Conservation (phyloP, 2,888 invertebrate species). For the Anthoptus insignis region DNA sequence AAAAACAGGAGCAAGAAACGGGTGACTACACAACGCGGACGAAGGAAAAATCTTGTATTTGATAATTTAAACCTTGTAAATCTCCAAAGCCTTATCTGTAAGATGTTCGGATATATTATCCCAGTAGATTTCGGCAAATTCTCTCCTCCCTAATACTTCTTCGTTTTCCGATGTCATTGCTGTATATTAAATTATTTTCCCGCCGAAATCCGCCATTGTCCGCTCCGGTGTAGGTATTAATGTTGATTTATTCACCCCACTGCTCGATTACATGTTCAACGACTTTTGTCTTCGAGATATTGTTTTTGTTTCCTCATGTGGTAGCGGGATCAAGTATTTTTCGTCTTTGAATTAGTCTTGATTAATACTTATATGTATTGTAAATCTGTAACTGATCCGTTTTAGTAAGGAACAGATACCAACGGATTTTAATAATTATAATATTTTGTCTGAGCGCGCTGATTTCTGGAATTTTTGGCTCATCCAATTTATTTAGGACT, state of each 20-base stretch:
- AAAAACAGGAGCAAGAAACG: no score
- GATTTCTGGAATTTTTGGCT: no score
- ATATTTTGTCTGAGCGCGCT: no score
- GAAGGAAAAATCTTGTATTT: no score
- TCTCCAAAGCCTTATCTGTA: neutral
- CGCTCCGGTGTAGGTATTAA: slow-evolving; percentile 47
- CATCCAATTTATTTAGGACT: no score
- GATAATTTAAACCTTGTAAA: neutral
- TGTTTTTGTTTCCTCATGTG: slow-evolving; percentile 25
- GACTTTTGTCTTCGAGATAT: slow-evolving; percentile 25
- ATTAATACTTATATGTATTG: no score
- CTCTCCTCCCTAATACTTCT: slow-evolving; percentile 7
- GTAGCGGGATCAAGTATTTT: slow-evolving; percentile 17
- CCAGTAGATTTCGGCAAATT: neutral
- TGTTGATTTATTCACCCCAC: slow-evolving; percentile 62
- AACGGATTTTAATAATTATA: no score
- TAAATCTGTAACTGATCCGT: no score
- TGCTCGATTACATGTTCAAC: slow-evolving; percentile 32
- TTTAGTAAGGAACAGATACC: no score
- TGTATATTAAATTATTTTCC: slow-evolving; percentile 42
- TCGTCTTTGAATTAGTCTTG: neutral
- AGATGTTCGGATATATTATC: neutral
- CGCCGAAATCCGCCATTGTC: slow-evolving; percentile 45
- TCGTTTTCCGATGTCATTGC: slow-evolving; percentile 17
- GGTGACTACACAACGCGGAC: no score